Percentiles rank a stretch among this genome's conserved stretches.
These are phyloP conservation scores for Hiodon tergisus DNA, from an alignment of 2,113 vertebrate species.

Conservation along the genomic window DNA sequence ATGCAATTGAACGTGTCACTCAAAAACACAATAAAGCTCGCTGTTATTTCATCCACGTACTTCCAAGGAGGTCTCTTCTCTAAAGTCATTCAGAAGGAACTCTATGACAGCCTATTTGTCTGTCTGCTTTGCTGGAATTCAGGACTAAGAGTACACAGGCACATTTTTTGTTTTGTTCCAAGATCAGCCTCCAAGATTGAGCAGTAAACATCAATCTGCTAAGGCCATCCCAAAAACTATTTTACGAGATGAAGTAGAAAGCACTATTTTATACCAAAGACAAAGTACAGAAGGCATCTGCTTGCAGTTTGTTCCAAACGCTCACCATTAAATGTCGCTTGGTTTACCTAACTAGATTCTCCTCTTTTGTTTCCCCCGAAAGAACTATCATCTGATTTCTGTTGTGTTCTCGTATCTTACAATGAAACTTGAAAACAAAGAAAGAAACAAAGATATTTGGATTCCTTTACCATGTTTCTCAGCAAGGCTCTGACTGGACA, in stretches of 20 bases:
- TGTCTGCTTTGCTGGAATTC: neutral
- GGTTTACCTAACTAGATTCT: too few relatives aligned
- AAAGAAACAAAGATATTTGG: too few relatives aligned
- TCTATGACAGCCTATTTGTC: neutral
- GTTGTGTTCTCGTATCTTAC: too few relatives aligned
- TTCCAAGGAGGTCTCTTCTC: neutral
- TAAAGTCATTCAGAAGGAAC: neutral
- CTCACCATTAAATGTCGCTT: too few relatives aligned
- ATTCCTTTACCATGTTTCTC: too few relatives aligned
- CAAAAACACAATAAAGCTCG: constrained; percentile 28
- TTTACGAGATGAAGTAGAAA: neutral
- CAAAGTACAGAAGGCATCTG: too few relatives aligned
- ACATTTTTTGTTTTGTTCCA: neutral
- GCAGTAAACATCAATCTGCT: neutral
- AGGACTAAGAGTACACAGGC: neutral
- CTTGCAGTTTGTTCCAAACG: too few relatives aligned
- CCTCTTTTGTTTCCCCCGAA: too few relatives aligned
- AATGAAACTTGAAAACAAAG: too few relatives aligned
- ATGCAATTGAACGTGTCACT: constrained; percentile 40
- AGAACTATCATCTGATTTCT: too few relatives aligned
- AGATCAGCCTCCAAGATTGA: neutral
- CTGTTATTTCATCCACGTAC: neutral
- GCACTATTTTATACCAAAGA: too few relatives aligned
- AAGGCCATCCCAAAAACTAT: neutral
- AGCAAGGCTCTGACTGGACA: too few relatives aligned